Evolutionary conservation across 2,113 vertebrate species (phyloP).

Genomic region (Bostrychus sinensis): DNA sequence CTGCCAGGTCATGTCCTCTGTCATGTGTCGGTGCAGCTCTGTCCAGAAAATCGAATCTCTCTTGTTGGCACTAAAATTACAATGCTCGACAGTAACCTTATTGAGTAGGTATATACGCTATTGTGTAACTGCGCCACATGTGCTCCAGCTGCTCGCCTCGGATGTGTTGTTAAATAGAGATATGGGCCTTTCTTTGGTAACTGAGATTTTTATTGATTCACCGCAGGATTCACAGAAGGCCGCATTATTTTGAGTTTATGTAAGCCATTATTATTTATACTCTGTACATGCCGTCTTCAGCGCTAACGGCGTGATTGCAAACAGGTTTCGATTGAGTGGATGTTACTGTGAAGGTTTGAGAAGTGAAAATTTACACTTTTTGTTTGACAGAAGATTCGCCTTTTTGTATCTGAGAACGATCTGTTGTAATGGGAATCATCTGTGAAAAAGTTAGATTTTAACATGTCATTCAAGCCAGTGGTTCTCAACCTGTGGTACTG

Average conservation of each 20-base stretch:
- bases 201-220: conserved; percentile 29
- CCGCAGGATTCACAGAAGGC: neutral
- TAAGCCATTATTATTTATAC: conserved; percentile 12
- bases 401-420: too few species aligned
- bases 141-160: conserved; percentile 58
- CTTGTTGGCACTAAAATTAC: conserved; percentile 33
- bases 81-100: too few species aligned
- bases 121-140: conserved; percentile 56
- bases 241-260: neutral
- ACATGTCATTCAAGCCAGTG: too few species aligned
- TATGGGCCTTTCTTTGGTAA: conserved; percentile 37
- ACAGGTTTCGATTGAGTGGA: neutral
- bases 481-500: too few species aligned
- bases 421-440: neutral
- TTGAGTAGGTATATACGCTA: conserved; percentile 35
- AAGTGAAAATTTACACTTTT: conserved; percentile 4
- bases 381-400: too few species aligned
- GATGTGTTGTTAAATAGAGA: conserved; percentile 50
- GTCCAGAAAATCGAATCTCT: conserved; percentile 61
- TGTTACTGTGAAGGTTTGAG: too few species aligned
- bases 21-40: conserved; percentile 37
- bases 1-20: conserved; percentile 41
- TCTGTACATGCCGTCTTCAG: neutral
- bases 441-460: too few species aligned
- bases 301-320: neutral